Base-by-base conservation (phyloP, 2,113 vertebrate species). In the Clarias magur region DNA sequence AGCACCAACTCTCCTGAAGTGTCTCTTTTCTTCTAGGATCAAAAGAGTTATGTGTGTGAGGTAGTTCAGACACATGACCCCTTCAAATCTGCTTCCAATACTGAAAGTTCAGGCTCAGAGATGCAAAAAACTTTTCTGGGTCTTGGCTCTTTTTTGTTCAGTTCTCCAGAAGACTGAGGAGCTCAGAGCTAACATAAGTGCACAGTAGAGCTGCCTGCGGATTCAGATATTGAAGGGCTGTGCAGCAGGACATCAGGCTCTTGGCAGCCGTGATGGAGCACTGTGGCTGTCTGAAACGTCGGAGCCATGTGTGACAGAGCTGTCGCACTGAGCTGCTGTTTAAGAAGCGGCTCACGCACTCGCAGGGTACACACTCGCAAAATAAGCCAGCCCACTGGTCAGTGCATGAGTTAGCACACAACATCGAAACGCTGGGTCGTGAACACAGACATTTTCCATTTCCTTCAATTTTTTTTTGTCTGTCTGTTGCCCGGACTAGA, bases 1-100 rank as follows among this genome's bases (percentile, higher is more conserved):
- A 84, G 85, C 63, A 83, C 48, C 19, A 80, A 60, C 34, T 81
- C 57, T 63, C 80, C 73, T 34, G 86, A 86, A 83, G 84, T 83
- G 89, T 72, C 84, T 86, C 84, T 86, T 75, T 86, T 85, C 88
- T 83, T 87, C 59, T 70, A 79, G 87, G 82, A 87, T 90, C 89
- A 87, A 87, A 88, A 86, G 82, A 86, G 25, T 78, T 48, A 48
- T 62, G 54, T 82, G 60, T 21, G 21, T 21, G 34, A 87, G 68
- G 59, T 60, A 38, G 10, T 79, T 76, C 73, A 87, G 78, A 85
- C 83, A 87, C 75, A 83, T 88, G 72, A 73, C 70, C 63, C 57
- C 86, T 81, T 87, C 78, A 87, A 63, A 85, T 72, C 72, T 87
- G 60, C n/a, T 76, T 86, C 57, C 81, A 48, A 80, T 53, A 79